Evolutionary conservation across 2,113 vertebrate genomes (phyloP).

Genomic region (Chamaea fasciata): DNA sequence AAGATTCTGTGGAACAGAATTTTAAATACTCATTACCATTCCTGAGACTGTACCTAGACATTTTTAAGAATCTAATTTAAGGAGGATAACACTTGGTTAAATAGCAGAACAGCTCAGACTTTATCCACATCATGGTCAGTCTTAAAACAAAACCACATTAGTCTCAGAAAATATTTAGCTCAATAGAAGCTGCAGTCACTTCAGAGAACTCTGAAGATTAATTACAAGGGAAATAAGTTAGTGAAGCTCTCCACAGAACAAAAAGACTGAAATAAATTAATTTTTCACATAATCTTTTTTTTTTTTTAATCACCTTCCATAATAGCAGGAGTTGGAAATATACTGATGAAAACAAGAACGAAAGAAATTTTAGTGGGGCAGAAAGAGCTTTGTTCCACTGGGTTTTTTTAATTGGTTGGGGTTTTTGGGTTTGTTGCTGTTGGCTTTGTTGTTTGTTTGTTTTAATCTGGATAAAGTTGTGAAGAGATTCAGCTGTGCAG

Average conservation of each 20-base stretch:
- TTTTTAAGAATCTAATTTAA: not conserved
- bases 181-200: not conserved
- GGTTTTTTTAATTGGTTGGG: not conserved
- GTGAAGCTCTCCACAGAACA: not conserved
- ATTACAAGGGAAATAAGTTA: not conserved
- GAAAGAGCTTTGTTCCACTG: not conserved
- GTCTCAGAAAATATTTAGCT: not conserved
- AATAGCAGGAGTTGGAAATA: not conserved
- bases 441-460: not conserved
- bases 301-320: not conserved
- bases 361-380: not conserved
- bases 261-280: not conserved
- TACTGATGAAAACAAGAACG: not conserved
- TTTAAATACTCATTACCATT: not conserved
- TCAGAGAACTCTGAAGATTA: not conserved
- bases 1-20: not conserved
- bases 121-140: not conserved
- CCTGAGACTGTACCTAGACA: not conserved
- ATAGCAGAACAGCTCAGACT: not conserved
- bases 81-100: not conserved
- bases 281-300: not conserved
- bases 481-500: not conserved
- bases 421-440: rapidly evolving
- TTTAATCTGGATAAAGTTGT: not conserved
- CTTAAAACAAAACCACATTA: not conserved